Evolutionary conservation across 1,140 invertebrate species (phyloP), one percentile per base, ranked within the genome.

Genomic region (Drosophila elegans): DNA sequence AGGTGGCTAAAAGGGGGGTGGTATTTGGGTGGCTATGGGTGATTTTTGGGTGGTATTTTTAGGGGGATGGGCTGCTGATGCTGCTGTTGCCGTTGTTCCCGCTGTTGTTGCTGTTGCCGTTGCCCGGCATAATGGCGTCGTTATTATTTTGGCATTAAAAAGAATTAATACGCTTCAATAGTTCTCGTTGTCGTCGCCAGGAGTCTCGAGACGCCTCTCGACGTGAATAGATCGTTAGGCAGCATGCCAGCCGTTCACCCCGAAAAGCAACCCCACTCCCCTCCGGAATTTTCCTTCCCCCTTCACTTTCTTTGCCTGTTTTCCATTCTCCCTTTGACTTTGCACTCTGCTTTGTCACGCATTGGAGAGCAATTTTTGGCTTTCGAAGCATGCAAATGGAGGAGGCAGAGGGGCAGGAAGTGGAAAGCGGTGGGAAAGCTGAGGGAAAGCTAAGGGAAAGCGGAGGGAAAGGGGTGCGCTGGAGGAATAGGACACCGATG

Each of bases 71-170:
- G 25, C 2, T 29, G 45, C 25, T 29, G 45, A 21, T 21, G 45
- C 3, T 41, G 5, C n/a, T 55, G 16, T 21, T 21, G 16, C 16
- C 16, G 16, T 21, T 21, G 16, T 21, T 21, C 16, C 16, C 16
- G 29, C 29, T 4, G 21, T 4, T 38, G 55, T 13, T 62, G 53
- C 27, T 41, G 59, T 27, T 79, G 62, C 55, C 56, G 51, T 67
- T 67, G 68, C 69, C 63, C 73, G 84, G 84, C 84, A 89, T 88
- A 88, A 88, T 88, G 84, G 84, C 84, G 84, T 88, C 84, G 84
- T 88, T 88, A 88, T 88, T 88, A 88, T 88, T 89, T 89, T 72
- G 84, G 84, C 84, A 89, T 89, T 89, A 89, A 89, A 88, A 89
- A 89, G 84, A 89, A 89, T 89, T 89, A 89, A 89, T 89, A 89